Percentiles rank a stretch among this genome's conserved stretches.
These are phyloP conservation scores for Stichodactyla mertensii DNA, from an alignment of 64 coral and sea anemone genomes.

Conservation along the genomic window DNA sequence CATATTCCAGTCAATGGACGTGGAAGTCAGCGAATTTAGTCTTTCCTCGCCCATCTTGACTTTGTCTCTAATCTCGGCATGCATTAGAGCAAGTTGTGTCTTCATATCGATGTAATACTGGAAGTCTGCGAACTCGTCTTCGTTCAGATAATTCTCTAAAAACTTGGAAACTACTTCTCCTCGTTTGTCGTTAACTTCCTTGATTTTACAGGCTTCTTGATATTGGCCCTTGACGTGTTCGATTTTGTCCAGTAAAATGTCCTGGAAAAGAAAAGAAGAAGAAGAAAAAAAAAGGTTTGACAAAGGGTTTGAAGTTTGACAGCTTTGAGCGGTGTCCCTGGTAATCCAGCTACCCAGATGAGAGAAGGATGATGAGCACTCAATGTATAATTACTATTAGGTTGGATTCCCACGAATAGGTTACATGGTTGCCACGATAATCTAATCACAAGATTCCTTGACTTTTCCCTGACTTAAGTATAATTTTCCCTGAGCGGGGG, in stretches of 20 bases:
- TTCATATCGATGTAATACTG: slow-evolving; percentile 99
- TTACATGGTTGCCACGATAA: no score
- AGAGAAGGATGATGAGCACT: no score
- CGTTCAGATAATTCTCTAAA: slow-evolving; percentile 80
- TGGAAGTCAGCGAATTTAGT: slow-evolving; percentile 66
- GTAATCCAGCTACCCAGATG: no score
- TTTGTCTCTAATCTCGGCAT: slow-evolving; percentile 94
- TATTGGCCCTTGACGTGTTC: slow-evolving; percentile 88
- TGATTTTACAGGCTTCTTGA: slow-evolving; percentile 93
- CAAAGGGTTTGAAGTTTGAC: no score
- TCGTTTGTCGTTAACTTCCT: slow-evolving; percentile 95
- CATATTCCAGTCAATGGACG: slow-evolving; percentile 92
- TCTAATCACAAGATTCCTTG: no score
- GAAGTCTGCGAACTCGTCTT: slow-evolving; percentile 93
- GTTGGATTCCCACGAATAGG: no score
- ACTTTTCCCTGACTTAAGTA: no score
- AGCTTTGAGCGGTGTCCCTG: no score
- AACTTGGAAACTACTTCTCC: slow-evolving; percentile 90
- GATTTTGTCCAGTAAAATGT: slow-evolving; percentile 91
- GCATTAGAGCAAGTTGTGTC: slow-evolving; percentile 91
- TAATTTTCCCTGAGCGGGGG: no score
- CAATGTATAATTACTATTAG: no score
- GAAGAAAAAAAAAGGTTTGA: no score
- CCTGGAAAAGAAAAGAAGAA: slow-evolving; percentile 31
- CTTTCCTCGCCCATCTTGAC: slow-evolving; percentile 95